These are phyloP conservation scores for Zaprionus ghesquierei DNA, from an alignment of 1,140 invertebrate genomes.

Conservation along the genomic window DNA sequence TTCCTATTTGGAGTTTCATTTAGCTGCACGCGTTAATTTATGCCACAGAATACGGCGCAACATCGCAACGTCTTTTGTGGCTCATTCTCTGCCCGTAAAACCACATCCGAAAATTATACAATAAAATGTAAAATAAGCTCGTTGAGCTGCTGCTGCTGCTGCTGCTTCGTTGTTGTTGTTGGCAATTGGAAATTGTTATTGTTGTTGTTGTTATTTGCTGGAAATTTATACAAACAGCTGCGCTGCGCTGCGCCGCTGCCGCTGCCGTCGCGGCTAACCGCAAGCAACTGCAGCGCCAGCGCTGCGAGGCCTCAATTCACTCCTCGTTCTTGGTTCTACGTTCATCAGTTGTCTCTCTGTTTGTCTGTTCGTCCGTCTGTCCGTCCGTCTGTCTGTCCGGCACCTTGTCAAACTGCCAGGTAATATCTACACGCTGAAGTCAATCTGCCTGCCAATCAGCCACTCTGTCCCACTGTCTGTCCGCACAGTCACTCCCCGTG, in stretches of 20 bases:
- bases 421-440: slow-evolving; percentile 17
- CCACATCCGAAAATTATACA: slow-evolving; percentile 81
- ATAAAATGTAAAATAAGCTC: slow-evolving; percentile 77
- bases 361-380: not conserved
- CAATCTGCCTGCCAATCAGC: slow-evolving; percentile 26
- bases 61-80: slow-evolving; percentile 12
- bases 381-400: slow-evolving; percentile 1
- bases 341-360: not conserved
- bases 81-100: slow-evolving; percentile 41
- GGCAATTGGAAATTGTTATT: slow-evolving; percentile 44
- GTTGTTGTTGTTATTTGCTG: slow-evolving; percentile 50
- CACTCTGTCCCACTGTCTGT: slow-evolving; percentile 13
- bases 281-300: slow-evolving; percentile 59
- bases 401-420: slow-evolving; percentile 58
- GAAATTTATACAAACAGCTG: slow-evolving; percentile 71
- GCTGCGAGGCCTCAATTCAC: slow-evolving; percentile 37
- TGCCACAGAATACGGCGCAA: slow-evolving; percentile 42
- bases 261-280: slow-evolving; percentile 34
- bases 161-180: not conserved
- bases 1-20: slow-evolving; percentile 47
- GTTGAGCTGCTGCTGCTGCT: slow-evolving; percentile 25
- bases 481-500: slow-evolving; percentile 1
- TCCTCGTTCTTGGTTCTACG: slow-evolving; percentile 2
- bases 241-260: not conserved
- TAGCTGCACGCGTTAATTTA: slow-evolving; percentile 79